These are phyloP conservation scores for Stenodera caucasica DNA, from an alignment of 2,888 invertebrate species.

Conservation along the genomic window DNA sequence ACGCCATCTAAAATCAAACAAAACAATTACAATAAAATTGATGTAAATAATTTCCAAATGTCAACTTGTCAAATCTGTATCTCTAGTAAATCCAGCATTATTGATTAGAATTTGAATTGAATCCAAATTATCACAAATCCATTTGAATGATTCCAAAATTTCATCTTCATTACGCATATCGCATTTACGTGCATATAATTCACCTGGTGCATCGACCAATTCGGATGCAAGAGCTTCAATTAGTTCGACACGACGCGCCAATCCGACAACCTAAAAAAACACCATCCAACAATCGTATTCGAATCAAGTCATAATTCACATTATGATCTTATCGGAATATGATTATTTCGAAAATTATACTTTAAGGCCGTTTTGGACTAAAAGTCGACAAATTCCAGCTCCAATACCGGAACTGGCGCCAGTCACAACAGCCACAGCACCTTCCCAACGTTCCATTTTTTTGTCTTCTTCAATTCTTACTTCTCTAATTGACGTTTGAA, in stretches of 20 bases:
- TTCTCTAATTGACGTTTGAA: too few relatives aligned
- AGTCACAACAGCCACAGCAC: constrained; percentile 20
- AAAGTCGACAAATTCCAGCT: constrained; percentile 7
- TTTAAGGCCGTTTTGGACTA: constrained; percentile 16
- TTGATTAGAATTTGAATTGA: constrained; percentile 39
- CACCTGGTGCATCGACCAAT: constrained; percentile 31
- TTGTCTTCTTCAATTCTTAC: too few relatives aligned
- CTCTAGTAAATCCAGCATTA: constrained; percentile 38
- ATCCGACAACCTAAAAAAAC: constrained; percentile 35
- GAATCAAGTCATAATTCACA: background rate
- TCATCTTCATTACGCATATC: constrained; percentile 41
- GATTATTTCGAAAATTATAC: constrained; percentile 5
- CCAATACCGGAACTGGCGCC: constrained; percentile 21
- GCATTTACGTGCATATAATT: constrained; percentile 33
- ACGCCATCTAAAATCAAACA: constrained; percentile 30
- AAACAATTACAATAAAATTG: background rate
- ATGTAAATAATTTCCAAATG: background rate
- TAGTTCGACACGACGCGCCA: constrained; percentile 37
- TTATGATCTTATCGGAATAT: background rate
- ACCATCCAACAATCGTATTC: background rate
- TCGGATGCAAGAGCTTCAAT: constrained; percentile 34
- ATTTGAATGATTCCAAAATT: constrained; percentile 36
- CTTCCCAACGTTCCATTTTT: constrained; percentile 20
- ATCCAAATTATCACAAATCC: constrained; percentile 38
- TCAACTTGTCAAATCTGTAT: constrained; percentile 29